Percentiles rank a stretch among this genome's conserved stretches.
phyloP scores from a whole-genome alignment of 1,140 invertebrate species.

The Magallana ariakensis region DNA sequence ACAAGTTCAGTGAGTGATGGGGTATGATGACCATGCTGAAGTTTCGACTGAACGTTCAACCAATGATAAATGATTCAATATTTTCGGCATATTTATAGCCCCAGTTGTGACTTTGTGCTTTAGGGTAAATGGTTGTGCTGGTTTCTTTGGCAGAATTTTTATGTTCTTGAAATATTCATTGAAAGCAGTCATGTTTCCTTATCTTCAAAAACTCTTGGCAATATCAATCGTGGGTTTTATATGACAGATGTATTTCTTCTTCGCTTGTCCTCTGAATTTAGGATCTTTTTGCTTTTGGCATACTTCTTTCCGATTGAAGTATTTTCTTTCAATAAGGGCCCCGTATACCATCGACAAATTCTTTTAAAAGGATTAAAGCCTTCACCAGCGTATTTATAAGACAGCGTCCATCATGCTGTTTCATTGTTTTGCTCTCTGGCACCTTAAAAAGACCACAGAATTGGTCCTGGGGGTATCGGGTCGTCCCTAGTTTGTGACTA shows the following conservation, averaged over 20 bases:
- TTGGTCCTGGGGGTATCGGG: conserved; percentile 8
- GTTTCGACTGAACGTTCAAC: conserved; percentile 18
- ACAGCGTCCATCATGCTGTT: conserved; percentile 30
- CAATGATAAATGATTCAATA: conserved; percentile 27
- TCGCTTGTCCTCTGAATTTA: not conserved
- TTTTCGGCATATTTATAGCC: conserved; percentile 32
- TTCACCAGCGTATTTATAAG: conserved; percentile 1
- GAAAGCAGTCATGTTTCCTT: conserved; percentile 18
- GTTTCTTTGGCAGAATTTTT: conserved; percentile 20
- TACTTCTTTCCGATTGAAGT: conserved; percentile 31
- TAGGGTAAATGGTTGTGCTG: conserved; percentile 18
- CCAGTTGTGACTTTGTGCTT: conserved; percentile 27
- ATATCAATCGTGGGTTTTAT: conserved; percentile 5
- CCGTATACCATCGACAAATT: conserved; percentile 20
- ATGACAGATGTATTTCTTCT: conserved; percentile 36
- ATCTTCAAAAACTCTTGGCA: conserved; percentile 3
- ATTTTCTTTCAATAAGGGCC: conserved; percentile 6
- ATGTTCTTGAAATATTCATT: conserved; percentile 30
- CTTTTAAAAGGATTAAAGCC: conserved; percentile 25
- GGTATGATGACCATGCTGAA: conserved; percentile 31
- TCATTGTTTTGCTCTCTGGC: not conserved
- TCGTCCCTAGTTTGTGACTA: not conserved
- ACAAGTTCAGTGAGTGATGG: not conserved
- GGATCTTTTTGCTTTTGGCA: conserved; percentile 14
- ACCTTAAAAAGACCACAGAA: not conserved